These are phyloP conservation scores for Epicampocera succincta DNA, from an alignment of 2,888 invertebrate genomes.

Conservation along the genomic window DNA sequence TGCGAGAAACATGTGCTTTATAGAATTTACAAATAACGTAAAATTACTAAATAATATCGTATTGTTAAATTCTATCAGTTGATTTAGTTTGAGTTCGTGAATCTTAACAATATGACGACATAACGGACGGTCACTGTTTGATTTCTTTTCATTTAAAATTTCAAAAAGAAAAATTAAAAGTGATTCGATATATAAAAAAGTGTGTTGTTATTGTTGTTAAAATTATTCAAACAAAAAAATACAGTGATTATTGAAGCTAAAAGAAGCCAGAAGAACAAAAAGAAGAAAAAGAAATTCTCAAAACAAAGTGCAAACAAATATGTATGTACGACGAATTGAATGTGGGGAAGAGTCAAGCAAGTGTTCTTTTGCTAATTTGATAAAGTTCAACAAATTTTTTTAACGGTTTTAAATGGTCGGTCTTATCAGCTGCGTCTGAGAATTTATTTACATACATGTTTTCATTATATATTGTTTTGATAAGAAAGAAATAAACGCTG, in stretches of 20 bases:
- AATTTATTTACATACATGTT: constrained; percentile 21
- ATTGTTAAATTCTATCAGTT: constrained; percentile 37
- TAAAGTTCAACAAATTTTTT: constrained; percentile 52
- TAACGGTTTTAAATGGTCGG: constrained; percentile 29
- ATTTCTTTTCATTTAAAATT: constrained; percentile 20
- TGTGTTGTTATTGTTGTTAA: constrained; percentile 34
- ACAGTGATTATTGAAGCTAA: too few relatives aligned
- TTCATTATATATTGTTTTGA: constrained; percentile 21
- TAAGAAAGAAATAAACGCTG: not conserved
- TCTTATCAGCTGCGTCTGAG: constrained; percentile 51
- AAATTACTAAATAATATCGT: constrained; percentile 60
- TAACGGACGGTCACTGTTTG: constrained; percentile 73
- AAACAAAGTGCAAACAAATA: constrained; percentile 48
- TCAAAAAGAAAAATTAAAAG: constrained; percentile 40
- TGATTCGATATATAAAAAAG: constrained; percentile 22
- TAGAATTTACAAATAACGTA: constrained; percentile 52
- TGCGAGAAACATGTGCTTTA: constrained; percentile 25
- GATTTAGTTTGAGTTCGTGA: constrained; percentile 74
- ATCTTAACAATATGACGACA: constrained; percentile 74
- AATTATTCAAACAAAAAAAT: too few relatives aligned
- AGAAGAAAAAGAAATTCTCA: constrained; percentile 19
- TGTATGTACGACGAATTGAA: not conserved
- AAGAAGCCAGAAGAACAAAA: too few relatives aligned
- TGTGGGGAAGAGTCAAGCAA: constrained; percentile 20
- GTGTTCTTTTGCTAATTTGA: constrained; percentile 47